These are phyloP conservation scores for Aphelinus atriplicis DNA, from an alignment of 1,140 invertebrate species.

Conservation along the genomic window DNA sequence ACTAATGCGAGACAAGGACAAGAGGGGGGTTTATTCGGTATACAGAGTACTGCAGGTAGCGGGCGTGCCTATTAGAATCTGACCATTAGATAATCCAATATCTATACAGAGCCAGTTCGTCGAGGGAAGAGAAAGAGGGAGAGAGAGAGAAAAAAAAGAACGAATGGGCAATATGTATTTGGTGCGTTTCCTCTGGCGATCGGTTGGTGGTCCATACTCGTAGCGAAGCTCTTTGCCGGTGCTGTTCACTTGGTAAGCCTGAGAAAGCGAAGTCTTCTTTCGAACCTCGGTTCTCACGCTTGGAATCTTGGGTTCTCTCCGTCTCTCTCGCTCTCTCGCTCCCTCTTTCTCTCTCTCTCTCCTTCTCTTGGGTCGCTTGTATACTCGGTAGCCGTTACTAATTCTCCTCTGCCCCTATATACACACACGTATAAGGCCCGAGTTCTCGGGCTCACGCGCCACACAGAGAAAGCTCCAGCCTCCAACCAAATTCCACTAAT, in stretches of 20 bases:
- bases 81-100: not conserved
- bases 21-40: no score
- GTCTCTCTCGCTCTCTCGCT: not conserved
- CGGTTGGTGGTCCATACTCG: constrained; percentile 23
- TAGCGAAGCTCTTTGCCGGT: constrained; percentile 52
- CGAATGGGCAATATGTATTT: not conserved
- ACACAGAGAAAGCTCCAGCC: no score
- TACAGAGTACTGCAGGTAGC: no score
- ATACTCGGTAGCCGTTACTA: constrained; percentile 30
- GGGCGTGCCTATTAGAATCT: no score
- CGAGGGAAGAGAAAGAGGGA: no score
- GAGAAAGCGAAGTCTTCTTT: constrained; percentile 58
- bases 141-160: no score
- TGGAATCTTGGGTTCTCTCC: constrained; percentile 47
- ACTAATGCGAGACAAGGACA: no score
- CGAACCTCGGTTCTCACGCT: constrained; percentile 59
- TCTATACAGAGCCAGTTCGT: not conserved
- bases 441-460: not conserved
- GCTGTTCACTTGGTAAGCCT: constrained; percentile 57
- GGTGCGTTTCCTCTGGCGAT: not conserved
- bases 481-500: no score
- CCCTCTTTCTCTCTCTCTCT: constrained; percentile 43
- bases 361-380: not conserved
- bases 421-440: constrained; percentile 8
- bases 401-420: constrained; percentile 28